phyloP scores from a whole-genome alignment of 2,797 vertebrate species.

The Antrozous pallidus region DNA sequence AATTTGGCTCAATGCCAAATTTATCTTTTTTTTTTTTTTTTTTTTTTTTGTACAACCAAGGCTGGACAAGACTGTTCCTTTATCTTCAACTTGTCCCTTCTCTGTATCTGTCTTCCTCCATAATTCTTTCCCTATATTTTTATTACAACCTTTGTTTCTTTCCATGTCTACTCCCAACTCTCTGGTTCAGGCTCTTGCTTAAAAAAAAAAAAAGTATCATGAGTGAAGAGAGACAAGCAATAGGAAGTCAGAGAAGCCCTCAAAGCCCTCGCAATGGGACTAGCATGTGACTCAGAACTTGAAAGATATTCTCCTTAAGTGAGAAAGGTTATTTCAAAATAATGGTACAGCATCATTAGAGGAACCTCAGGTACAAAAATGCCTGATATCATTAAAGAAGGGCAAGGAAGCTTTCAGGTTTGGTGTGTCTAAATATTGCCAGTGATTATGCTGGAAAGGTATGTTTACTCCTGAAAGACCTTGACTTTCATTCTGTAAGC shows the following conservation, averaged over 20 bases:
- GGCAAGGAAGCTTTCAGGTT: background rate
- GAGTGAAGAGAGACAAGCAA: background rate
- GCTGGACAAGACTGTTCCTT: background rate
- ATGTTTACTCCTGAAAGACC: background rate
- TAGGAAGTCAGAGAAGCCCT: background rate
- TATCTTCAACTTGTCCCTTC: background rate
- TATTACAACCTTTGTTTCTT: background rate
- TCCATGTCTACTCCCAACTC: background rate
- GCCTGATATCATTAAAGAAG: background rate
- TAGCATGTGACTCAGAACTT: background rate
- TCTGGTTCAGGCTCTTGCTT: background rate
- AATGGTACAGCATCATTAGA: background rate
- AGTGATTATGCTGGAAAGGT: background rate
- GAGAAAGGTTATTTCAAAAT: background rate
- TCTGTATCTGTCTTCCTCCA: background rate
- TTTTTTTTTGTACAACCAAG: background rate
- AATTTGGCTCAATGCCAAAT: background rate
- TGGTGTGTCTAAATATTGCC: background rate
- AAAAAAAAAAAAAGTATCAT: background rate
- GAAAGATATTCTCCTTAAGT: background rate
- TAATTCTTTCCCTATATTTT: background rate
- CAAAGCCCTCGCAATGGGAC: background rate
- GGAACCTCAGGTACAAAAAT: background rate
- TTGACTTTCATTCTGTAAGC: conserved; percentile 21
- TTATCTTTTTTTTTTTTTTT: background rate